A percentile compares a stretch with the other conserved stretches of the same genome.
Evolutionary conservation across 2,888 invertebrate genomes (phyloP).

Genomic region (Yponomeuta malinellus): DNA sequence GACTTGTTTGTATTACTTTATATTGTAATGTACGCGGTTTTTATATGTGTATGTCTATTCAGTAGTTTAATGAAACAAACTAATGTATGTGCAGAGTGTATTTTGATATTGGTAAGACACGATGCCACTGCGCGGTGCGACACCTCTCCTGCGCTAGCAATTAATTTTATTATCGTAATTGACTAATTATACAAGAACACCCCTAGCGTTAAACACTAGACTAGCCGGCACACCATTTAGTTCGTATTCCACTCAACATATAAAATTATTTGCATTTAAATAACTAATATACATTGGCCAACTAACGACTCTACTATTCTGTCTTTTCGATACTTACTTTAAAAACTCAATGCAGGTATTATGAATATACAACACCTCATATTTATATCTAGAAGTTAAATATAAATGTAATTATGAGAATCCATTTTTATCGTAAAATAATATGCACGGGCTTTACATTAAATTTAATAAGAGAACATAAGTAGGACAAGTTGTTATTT

Average conservation of each 20-base stretch:
- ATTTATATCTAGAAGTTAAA: slow-evolving; percentile 70
- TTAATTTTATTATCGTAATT: slow-evolving; percentile 76
- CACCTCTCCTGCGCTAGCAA: slow-evolving; percentile 32
- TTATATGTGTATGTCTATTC: slow-evolving; percentile 76
- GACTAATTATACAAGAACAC: slow-evolving; percentile 67
- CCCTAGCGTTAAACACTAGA: slow-evolving; percentile 69
- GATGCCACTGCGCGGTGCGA: slow-evolving; percentile 29
- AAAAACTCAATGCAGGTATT: slow-evolving; percentile 71
- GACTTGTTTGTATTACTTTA: slow-evolving; percentile 74
- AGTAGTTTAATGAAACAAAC: slow-evolving; percentile 65
- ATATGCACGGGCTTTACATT: slow-evolving; percentile 74
- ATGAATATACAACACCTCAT: slow-evolving; percentile 70
- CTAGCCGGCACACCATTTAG: slow-evolving; percentile 55
- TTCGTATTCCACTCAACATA: slow-evolving; percentile 54
- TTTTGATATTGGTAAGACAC: slow-evolving; percentile 58
- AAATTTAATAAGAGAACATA: slow-evolving; percentile 64
- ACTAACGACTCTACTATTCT: slow-evolving; percentile 48
- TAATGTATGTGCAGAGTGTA: slow-evolving; percentile 70
- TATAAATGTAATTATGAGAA: slow-evolving; percentile 70
- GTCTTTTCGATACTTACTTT: slow-evolving; percentile 68
- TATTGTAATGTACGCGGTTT: slow-evolving; percentile 72
- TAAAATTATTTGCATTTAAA: slow-evolving; percentile 63
- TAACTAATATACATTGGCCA: slow-evolving; percentile 33
- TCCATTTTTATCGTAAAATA: slow-evolving; percentile 65
- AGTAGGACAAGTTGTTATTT: slow-evolving; percentile 78